Conservation (phyloP, 1,140 invertebrate species). For the Drosophila fuyamai region DNA sequence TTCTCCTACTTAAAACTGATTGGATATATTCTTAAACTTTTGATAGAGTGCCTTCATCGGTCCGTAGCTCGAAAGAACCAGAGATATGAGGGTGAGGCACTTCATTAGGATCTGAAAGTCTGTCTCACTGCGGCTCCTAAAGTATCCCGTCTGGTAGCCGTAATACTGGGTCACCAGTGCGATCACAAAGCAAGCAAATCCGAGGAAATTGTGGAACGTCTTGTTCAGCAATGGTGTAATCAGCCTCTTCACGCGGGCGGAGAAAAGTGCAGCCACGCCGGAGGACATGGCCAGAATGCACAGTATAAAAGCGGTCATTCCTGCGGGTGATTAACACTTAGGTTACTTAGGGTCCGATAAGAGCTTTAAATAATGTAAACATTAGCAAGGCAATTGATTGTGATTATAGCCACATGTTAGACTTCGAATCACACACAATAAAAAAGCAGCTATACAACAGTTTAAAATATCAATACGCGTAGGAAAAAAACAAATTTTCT, state of each 20-base stretch:
- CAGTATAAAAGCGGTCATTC: constrained; percentile 66
- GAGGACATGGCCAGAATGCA: constrained; percentile 68
- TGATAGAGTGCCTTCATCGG: constrained; percentile 71
- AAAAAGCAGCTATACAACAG: no score
- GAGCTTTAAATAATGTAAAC: background rate
- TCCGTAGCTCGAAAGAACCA: constrained; percentile 65
- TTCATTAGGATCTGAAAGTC: constrained; percentile 71
- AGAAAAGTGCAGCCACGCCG: constrained; percentile 72
- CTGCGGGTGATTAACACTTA: constrained; percentile 28
- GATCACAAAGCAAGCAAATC: constrained; percentile 70
- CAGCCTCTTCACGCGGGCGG: constrained; percentile 58
- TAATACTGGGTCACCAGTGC: constrained; percentile 75
- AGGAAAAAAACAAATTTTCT: background rate
- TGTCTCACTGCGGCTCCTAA: constrained; percentile 41
- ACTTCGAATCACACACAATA: no score
- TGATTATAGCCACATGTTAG: no score
- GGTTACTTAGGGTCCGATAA: background rate
- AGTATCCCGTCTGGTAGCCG: constrained; percentile 79
- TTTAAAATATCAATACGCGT: no score
- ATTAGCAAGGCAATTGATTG: no score
- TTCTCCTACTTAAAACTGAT: constrained; percentile 50
- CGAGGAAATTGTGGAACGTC: constrained; percentile 74
- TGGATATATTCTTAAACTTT: constrained; percentile 49
- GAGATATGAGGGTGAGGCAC: constrained; percentile 60
- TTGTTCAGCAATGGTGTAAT: constrained; percentile 74